Conservation (phyloP, 1,140 invertebrate genomes). For the Eurosta solidaginis region DNA sequence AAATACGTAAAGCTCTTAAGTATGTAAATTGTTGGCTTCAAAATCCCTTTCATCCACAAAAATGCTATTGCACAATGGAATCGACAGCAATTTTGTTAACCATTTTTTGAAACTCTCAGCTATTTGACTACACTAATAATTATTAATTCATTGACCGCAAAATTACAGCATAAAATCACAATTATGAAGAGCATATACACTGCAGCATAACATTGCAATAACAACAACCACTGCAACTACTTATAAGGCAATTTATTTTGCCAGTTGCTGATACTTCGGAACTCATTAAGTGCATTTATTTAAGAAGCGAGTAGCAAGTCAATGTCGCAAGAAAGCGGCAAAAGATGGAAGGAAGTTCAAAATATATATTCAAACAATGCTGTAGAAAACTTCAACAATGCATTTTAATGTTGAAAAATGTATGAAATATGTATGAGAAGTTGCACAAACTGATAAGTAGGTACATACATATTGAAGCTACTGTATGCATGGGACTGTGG, state of each 20-base stretch:
- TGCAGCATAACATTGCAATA: not conserved
- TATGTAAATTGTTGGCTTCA: too few relatives aligned
- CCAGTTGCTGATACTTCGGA: not conserved
- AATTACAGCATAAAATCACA: not conserved
- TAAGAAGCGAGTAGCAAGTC: not conserved
- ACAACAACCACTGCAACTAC: too few relatives aligned
- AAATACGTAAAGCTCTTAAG: too few relatives aligned
- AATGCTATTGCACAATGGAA: too few relatives aligned
- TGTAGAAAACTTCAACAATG: not conserved
- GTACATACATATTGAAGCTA: not conserved
- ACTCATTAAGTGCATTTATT: not conserved
- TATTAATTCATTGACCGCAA: constrained; percentile 4
- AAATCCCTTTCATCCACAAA: too few relatives aligned
- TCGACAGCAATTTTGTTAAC: too few relatives aligned
- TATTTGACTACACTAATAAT: not conserved
- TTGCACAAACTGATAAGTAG: not conserved
- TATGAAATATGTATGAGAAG: not conserved
- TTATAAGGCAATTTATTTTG: not conserved
- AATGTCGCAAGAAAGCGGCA: too few relatives aligned
- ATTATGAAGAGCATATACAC: not conserved
- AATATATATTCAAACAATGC: not conserved
- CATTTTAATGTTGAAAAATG: not conserved
- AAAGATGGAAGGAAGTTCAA: not conserved
- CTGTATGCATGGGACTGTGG: not conserved
- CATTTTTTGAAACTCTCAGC: not conserved